Evolutionary conservation across 2,113 vertebrate genomes (phyloP).

Genomic region (Equus quagga): DNA sequence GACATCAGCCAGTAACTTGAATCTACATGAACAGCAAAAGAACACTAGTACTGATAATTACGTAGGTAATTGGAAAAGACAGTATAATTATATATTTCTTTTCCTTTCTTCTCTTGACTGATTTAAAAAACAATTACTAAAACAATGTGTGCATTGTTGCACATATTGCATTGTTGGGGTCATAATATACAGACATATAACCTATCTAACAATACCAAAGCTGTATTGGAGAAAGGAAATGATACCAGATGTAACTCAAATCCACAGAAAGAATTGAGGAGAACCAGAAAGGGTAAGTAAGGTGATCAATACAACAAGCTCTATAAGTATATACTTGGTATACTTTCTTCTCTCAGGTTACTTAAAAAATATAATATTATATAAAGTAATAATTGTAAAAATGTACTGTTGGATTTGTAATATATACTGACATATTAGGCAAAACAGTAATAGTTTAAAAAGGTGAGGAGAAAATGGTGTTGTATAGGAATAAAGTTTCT

Average conservation of each 20-base stretch:
- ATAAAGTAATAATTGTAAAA: not conserved
- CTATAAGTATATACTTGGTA: not conserved
- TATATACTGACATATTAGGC: not conserved
- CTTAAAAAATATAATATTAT: not conserved
- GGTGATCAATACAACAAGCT: not conserved
- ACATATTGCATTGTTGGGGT: not conserved
- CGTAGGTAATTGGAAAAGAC: not conserved
- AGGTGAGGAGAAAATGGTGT: not conserved
- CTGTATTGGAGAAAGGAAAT: not conserved
- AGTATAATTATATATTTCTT: not conserved
- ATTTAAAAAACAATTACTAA: not conserved
- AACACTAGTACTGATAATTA: not conserved
- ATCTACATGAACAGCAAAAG: not conserved
- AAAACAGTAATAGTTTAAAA: not conserved
- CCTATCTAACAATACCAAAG: not conserved
- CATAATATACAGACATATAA: not conserved
- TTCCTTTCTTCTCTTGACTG: not conserved
- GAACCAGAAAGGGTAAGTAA: not conserved
- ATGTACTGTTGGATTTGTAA: not conserved
- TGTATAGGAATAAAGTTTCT: not conserved
- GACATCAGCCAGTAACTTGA: not conserved
- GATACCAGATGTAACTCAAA: not conserved
- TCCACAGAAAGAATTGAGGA: not conserved
- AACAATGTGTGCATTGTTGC: not conserved
- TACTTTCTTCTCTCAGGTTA: not conserved